Conservation (phyloP, 2,797 vertebrate species). For the Heliangelus exortis region DNA sequence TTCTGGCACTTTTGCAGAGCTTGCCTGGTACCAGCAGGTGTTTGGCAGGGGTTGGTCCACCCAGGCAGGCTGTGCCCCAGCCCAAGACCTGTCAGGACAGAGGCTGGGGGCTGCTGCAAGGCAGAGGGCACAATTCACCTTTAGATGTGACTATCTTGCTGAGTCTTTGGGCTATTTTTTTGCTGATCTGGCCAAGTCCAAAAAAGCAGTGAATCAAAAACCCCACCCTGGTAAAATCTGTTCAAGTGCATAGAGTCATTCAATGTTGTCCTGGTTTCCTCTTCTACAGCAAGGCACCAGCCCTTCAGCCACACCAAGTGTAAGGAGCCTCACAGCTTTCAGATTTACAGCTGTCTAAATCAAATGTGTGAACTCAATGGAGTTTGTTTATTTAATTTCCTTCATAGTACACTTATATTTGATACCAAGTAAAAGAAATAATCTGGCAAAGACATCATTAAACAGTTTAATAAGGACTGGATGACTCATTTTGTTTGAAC, state of each 20-base stretch:
- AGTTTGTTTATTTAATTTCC: slow-evolving; percentile 61
- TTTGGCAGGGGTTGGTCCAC: background rate
- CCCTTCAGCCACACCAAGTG: background rate
- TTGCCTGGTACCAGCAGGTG: background rate
- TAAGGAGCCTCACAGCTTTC: background rate
- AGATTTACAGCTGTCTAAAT: slow-evolving; percentile 23
- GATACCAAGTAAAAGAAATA: slow-evolving; percentile 60
- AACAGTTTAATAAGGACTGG: slow-evolving; percentile 56
- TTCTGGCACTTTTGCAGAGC: background rate
- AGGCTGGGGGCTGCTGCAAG: background rate
- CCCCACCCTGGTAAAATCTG: background rate
- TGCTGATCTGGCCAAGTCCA: background rate
- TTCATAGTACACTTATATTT: slow-evolving; percentile 48
- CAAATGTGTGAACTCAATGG: slow-evolving; percentile 1
- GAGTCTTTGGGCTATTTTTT: background rate
- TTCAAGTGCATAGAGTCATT: background rate
- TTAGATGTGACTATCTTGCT: background rate
- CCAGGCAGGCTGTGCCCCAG: background rate
- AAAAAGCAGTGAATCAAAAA: background rate
- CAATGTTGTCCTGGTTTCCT: background rate
- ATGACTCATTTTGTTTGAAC: slow-evolving; percentile 70
- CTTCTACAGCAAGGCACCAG: background rate
- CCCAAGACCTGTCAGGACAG: background rate
- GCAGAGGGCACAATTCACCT: background rate
- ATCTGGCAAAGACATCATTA: slow-evolving; percentile 62